Conservation (phyloP, 1,140 invertebrate genomes). For the Monochamus saltuarius region DNA sequence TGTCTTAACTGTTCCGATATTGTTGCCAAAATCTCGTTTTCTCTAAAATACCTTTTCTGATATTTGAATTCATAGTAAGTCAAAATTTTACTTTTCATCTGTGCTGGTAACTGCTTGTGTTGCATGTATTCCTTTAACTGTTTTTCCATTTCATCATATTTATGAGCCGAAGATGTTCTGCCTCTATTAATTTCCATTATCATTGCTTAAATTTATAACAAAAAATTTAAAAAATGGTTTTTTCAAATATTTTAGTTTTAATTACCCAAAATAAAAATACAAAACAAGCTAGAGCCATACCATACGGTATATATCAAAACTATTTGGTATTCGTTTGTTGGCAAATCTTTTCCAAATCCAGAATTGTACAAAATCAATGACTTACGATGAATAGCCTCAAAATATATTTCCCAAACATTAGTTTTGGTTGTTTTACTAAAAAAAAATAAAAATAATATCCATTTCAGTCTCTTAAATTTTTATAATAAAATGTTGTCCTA, state of each 20-base stretch:
- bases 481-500: too few species aligned
- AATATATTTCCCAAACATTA: conserved; percentile 12
- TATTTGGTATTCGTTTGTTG: conserved; percentile 27
- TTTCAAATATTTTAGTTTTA: not conserved
- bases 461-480: too few species aligned
- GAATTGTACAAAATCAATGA: conserved; percentile 40
- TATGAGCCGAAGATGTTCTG: conserved; percentile 39
- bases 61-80: conserved; percentile 51
- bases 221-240: not conserved
- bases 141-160: conserved; percentile 45
- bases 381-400: conserved; percentile 23
- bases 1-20: conserved; percentile 52
- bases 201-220: conserved; percentile 30
- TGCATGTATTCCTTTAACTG: conserved; percentile 48
- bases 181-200: conserved; percentile 42
- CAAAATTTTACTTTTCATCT: conserved; percentile 42
- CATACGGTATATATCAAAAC: conserved; percentile 36
- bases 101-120: conserved; percentile 44
- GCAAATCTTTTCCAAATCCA: conserved; percentile 32
- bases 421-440: conserved; percentile 2
- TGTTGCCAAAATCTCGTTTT: conserved; percentile 51
- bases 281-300: conserved; percentile 38
- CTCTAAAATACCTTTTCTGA: conserved; percentile 52
- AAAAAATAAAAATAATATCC: too few species aligned
- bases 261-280: conserved; percentile 42